These are phyloP conservation scores for Simalia tracyae DNA, from an alignment of 2,797 vertebrate species.

Conservation along the genomic window DNA sequence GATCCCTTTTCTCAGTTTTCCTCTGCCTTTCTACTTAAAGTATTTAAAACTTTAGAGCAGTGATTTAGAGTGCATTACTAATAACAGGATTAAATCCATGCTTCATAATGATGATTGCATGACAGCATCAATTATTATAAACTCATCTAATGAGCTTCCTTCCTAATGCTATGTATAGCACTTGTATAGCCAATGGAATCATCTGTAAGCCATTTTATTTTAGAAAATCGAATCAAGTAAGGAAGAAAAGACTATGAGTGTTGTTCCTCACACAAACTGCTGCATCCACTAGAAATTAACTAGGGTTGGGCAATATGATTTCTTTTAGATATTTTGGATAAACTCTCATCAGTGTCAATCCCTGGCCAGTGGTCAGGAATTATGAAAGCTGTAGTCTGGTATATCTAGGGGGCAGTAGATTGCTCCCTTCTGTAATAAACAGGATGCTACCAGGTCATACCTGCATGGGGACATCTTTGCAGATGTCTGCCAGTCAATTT, in stretches of 20 bases:
- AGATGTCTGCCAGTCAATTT: background rate
- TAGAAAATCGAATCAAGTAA: conserved; percentile 62
- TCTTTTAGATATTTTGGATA: background rate
- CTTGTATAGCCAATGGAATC: conserved; percentile 75
- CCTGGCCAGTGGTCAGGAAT: background rate
- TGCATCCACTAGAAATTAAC: background rate
- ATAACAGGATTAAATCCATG: conserved; percentile 70
- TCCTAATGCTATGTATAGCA: conserved; percentile 70
- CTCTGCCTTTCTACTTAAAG: conserved; percentile 44
- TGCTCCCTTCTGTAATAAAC: background rate
- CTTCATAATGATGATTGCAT: conserved; percentile 71
- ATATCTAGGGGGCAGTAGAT: background rate
- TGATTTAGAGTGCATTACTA: conserved; percentile 62
- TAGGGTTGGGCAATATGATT: background rate
- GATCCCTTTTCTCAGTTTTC: conserved; percentile 42
- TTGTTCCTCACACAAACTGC: no score
- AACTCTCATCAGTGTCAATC: background rate
- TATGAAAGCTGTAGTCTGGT: background rate
- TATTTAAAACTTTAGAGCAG: conserved; percentile 58
- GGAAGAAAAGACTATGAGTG: conserved; percentile 51
- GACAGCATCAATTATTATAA: conserved; percentile 73
- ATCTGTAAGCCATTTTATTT: conserved; percentile 72
- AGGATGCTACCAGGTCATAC: background rate
- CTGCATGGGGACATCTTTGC: background rate
- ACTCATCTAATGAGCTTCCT: conserved; percentile 70